Percentiles rank a stretch among this genome's conserved stretches.
phyloP scores from a whole-genome alignment of 2,888 invertebrate species.

The Perdita meconis region DNA sequence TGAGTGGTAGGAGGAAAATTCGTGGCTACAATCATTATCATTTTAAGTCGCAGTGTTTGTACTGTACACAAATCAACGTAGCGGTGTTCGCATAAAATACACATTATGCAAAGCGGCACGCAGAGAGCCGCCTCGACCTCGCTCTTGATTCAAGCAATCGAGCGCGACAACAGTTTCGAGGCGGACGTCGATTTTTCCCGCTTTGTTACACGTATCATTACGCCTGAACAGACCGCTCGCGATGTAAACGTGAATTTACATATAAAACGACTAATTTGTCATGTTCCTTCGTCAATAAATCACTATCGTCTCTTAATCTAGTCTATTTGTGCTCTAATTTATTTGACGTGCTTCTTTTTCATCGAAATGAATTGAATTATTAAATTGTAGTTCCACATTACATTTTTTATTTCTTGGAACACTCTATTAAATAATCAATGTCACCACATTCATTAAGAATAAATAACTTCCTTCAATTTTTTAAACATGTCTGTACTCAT shows the following conservation, averaged over 20 bases:
- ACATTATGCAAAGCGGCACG: conserved; percentile 46
- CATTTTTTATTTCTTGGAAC: no score
- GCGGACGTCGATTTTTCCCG: conserved; percentile 30
- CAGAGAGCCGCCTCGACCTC: conserved; percentile 1
- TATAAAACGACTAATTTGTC: conserved; percentile 66
- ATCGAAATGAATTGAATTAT: no score
- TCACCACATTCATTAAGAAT: no score
- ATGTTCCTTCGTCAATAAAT: conserved; percentile 26
- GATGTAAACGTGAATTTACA: conserved; percentile 57
- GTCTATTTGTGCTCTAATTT: not conserved
- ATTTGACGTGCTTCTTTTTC: no score
- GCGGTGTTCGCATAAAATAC: conserved; percentile 38
- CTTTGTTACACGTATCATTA: conserved; percentile 59
- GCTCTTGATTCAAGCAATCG: conserved; percentile 47
- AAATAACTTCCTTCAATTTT: no score
- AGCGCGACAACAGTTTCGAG: conserved; percentile 25
- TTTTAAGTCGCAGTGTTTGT: conserved; percentile 4
- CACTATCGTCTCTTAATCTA: conserved; percentile 14
- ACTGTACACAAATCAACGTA: conserved; percentile 4
- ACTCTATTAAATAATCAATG: no score
- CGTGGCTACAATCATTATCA: conserved; percentile 17
- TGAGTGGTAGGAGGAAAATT: not conserved
- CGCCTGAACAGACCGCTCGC: conserved; percentile 28
- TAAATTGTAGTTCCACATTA: no score
- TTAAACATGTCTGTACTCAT: no score